These are phyloP conservation scores for Strigamia crassipes DNA, from an alignment of 2,888 invertebrate genomes.

Conservation along the genomic window DNA sequence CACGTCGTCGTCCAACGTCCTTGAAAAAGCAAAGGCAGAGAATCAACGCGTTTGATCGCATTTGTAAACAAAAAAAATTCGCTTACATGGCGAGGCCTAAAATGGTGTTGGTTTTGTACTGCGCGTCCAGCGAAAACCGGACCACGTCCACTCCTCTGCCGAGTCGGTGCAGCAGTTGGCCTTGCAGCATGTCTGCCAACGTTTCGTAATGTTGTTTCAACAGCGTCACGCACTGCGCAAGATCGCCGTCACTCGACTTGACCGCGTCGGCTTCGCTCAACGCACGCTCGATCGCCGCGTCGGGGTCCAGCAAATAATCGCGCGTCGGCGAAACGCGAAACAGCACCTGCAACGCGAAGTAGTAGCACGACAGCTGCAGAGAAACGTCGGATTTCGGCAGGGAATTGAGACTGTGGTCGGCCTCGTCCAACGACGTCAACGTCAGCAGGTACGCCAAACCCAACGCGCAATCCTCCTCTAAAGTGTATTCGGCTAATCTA, in stretches of 20 bases:
- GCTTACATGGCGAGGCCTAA: conserved; percentile 64
- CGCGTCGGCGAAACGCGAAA: not conserved
- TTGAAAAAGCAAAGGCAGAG: no score
- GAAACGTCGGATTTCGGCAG: conserved; percentile 59
- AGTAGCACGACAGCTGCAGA: conserved; percentile 59
- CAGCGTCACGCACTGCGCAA: conserved; percentile 53
- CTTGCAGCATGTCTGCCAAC: conserved; percentile 60
- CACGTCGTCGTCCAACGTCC: conserved; percentile 60
- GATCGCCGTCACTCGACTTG: not conserved
- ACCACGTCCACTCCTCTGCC: conserved; percentile 62
- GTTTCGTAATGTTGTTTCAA: conserved; percentile 57
- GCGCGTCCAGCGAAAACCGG: conserved; percentile 61
- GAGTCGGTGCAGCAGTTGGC: conserved; percentile 59
- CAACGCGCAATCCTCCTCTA: conserved; percentile 63
- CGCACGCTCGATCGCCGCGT: conserved; percentile 50
- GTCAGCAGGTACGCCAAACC: conserved; percentile 64
- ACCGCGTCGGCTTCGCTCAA: not conserved
- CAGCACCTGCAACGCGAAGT: conserved; percentile 58
- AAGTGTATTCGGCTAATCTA: conserved; percentile 61
- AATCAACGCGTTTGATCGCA: no score
- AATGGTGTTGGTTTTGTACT: conserved; percentile 63
- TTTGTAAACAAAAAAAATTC: no score
- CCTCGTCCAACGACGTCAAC: conserved; percentile 57
- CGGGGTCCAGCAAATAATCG: conserved; percentile 51
- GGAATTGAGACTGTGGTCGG: conserved; percentile 57